Evolutionary conservation across 2,113 vertebrate species (phyloP).

Genomic region (Nestor notabilis): DNA sequence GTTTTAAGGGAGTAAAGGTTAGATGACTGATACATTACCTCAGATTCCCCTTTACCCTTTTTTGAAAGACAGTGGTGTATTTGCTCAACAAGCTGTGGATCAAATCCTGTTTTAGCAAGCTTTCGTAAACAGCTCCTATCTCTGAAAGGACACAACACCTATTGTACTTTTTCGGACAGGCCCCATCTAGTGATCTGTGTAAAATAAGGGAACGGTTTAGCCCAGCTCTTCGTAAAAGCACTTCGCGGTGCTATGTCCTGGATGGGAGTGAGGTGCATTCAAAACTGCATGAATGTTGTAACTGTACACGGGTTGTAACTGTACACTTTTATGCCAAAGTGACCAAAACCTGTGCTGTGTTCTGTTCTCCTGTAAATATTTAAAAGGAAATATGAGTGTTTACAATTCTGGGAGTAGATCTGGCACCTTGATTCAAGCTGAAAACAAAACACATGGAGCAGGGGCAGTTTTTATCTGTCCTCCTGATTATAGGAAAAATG

Average conservation of each 20-base stretch:
- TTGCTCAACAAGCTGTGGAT: neutral
- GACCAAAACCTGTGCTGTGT: neutral
- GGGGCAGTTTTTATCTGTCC: neutral
- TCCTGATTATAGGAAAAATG: neutral
- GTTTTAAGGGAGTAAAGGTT: neutral
- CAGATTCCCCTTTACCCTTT: neutral
- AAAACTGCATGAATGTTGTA: neutral
- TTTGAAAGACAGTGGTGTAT: neutral
- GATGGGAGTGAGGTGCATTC: fast-evolving
- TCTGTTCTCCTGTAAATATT: neutral
- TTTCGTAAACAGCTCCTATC: neutral
- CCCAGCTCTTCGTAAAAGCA: neutral
- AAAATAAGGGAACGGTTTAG: neutral
- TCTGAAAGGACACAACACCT: neutral
- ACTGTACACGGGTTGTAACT: neutral
- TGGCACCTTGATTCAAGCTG: neutral
- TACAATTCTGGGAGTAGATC: neutral
- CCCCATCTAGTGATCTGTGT: neutral
- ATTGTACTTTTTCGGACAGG: neutral
- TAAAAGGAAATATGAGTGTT: neutral
- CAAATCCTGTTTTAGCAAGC: neutral
- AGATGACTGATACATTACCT: neutral
- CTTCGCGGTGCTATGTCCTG: neutral
- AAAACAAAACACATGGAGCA: neutral
- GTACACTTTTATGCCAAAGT: neutral